Conservation (phyloP, 2,888 invertebrate genomes). For the Bombylius major region DNA sequence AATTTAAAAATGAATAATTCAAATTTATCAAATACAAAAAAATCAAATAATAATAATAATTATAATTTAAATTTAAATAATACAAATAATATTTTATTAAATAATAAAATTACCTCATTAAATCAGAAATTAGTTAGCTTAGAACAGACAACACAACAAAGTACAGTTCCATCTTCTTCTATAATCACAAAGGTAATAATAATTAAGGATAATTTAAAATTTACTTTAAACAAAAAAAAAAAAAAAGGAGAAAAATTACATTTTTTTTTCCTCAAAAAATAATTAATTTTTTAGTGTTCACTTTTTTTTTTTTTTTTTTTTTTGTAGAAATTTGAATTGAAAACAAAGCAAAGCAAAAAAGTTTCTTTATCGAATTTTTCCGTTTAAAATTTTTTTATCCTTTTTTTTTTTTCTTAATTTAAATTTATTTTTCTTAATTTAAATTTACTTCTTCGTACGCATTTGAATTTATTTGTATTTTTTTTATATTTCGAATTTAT, state of each 20-base stretch:
- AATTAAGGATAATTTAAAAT: not conserved
- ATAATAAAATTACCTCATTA: conserved; percentile 4
- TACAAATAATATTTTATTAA: not conserved
- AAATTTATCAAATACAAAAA: not conserved
- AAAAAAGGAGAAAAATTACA: not conserved
- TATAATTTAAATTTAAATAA: not conserved
- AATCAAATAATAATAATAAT: not conserved
- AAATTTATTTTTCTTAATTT: too few relatives aligned
- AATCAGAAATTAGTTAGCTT: conserved; percentile 13
- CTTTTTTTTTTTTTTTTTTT: too few relatives aligned
- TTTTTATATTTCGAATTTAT: too few relatives aligned
- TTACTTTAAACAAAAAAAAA: not conserved
- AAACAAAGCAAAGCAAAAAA: too few relatives aligned
- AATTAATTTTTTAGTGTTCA: too few relatives aligned
- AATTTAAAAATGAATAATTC: not conserved
- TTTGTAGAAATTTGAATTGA: too few relatives aligned
- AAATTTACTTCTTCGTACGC: too few relatives aligned
- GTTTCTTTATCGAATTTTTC: too few relatives aligned
- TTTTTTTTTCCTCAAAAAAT: too few relatives aligned
- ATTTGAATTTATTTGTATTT: too few relatives aligned
- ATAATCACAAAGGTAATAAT: conserved; percentile 17
- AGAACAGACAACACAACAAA: conserved; percentile 16
- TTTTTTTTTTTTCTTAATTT: too few relatives aligned
- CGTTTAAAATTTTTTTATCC: too few relatives aligned
- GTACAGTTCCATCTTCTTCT: conserved; percentile 15